Evolutionary conservation across 2,797 vertebrate genomes (phyloP), one percentile per base, ranked within the genome.

Genomic region (Hybognathus amarus): DNA sequence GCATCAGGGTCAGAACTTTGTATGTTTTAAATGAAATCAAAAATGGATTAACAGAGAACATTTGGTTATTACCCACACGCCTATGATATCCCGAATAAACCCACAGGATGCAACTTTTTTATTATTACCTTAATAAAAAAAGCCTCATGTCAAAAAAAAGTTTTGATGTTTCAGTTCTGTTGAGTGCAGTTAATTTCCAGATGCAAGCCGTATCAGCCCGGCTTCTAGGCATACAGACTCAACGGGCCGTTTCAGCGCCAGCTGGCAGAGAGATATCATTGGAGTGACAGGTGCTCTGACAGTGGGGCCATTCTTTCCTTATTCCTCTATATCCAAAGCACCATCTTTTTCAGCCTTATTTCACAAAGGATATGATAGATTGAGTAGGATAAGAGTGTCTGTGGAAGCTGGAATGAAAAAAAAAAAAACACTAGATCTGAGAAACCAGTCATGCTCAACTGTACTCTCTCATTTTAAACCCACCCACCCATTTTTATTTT

Each of bases 191-290:
- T 80, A 59, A 69, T 74, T 70, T 84, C 81, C 86, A 88, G 87
- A 87, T 87, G 83, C 82, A 47, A 81, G 56, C 64, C 67, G 59
- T 83, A 78, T 80, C 73, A 82, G 70, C 40, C 24, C 70, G 8
- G 59, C 83, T 85, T 73, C 77, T 63, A 77, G 59, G 56, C 80
- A 79, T 77, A 79, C 78, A 80, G 59, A 85, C 64, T 86, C 86
- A 86, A 79, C 75, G 74, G 86, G 84, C 83, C 80, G 50, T 85
- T 83, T 73, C 85, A 77, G 77, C 40, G 27, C 79, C 88, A 88
- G 87, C 79, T 89, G 88, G 83, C 81, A 67, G n/a, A 67, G 64
- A 80, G n/a, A 69, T 85, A 80, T 80, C 71, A 85, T 12, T 30
- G 56, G 68, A 79, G 79, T 79, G 74, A 84, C 85, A 80, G 83